Evolutionary conservation across 1,140 invertebrate species (phyloP).

Genomic region (Meteorus sp.): DNA sequence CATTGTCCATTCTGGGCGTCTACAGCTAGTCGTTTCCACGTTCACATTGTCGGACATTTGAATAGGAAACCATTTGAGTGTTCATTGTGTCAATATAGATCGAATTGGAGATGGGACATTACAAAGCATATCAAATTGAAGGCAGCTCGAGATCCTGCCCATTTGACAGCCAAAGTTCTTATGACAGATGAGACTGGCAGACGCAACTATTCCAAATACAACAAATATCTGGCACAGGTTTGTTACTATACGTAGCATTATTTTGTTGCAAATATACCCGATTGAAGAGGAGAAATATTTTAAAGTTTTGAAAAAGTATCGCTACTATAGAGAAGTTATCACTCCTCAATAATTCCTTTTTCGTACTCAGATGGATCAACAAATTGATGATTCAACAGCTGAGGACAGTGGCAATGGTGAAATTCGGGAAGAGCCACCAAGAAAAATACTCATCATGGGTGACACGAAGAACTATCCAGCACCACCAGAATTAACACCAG

Average conservation of each 20-base stretch:
- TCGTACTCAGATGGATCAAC: slow-evolving; percentile 38
- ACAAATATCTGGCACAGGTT: slow-evolving; percentile 80
- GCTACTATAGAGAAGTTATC: slow-evolving; percentile 5
- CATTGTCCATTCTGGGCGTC: slow-evolving; percentile 89
- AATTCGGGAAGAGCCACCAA: slow-evolving; percentile 35
- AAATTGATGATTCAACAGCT: slow-evolving; percentile 33
- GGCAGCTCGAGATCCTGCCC: slow-evolving; percentile 77
- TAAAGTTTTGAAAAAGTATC: slow-evolving; percentile 29
- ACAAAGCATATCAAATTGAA: slow-evolving; percentile 93
- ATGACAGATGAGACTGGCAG: slow-evolving; percentile 90
- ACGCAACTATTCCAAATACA: slow-evolving; percentile 90
- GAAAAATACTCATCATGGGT: slow-evolving; percentile 40
- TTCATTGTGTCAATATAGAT: slow-evolving; percentile 88
- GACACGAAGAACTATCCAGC: slow-evolving; percentile 33
- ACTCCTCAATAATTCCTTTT: slow-evolving; percentile 5
- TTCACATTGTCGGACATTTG: slow-evolving; percentile 88
- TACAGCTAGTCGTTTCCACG: slow-evolving; percentile 88
- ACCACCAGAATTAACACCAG: slow-evolving; percentile 26
- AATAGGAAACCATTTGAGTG: slow-evolving; percentile 95
- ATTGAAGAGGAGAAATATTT: slow-evolving; percentile 3
- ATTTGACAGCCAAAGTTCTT: slow-evolving; percentile 77
- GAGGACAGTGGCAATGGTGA: slow-evolving; percentile 19
- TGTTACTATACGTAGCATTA: slow-evolving; percentile 28
- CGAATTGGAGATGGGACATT: slow-evolving; percentile 95
- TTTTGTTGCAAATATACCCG: not conserved